Conservation (phyloP, 2,797 vertebrate genomes). For the Alcedo atthis region DNA sequence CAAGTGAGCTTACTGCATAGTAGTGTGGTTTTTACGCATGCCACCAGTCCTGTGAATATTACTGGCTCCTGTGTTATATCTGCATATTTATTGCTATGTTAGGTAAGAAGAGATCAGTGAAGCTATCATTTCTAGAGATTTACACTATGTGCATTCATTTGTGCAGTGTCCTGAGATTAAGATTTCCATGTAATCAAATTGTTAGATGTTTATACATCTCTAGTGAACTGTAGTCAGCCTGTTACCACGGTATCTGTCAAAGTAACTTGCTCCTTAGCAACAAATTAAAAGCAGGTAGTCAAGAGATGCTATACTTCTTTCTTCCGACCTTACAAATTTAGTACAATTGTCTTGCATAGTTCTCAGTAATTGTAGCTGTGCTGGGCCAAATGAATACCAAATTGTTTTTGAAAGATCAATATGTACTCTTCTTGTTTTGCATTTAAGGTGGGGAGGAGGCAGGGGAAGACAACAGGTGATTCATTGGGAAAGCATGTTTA, state of each 20-base stretch:
- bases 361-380: conserved; percentile 29
- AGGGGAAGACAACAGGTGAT: not conserved
- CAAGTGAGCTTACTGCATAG: not conserved
- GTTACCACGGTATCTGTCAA: conserved; percentile 8
- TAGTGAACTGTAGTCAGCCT: not conserved
- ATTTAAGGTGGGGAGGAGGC: not conserved
- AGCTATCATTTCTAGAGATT: not conserved
- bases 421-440: conserved; percentile 40
- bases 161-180: not conserved
- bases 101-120: not conserved
- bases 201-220: conserved; percentile 3
- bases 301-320: not conserved
- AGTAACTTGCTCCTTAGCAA: not conserved
- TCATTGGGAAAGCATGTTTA: not conserved
- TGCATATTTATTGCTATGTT: not conserved
- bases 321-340: not conserved
- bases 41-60: not conserved
- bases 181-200: not conserved
- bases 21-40: not conserved
- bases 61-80: not conserved
- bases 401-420: conserved; percentile 43
- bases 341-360: not conserved
- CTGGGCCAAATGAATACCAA: conserved; percentile 14
- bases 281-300: not conserved
- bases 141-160: not conserved